Evolutionary conservation across 2,888 invertebrate genomes (phyloP), one percentile per base, ranked within the genome.

Genomic region (Chymomyza procnemis): DNA sequence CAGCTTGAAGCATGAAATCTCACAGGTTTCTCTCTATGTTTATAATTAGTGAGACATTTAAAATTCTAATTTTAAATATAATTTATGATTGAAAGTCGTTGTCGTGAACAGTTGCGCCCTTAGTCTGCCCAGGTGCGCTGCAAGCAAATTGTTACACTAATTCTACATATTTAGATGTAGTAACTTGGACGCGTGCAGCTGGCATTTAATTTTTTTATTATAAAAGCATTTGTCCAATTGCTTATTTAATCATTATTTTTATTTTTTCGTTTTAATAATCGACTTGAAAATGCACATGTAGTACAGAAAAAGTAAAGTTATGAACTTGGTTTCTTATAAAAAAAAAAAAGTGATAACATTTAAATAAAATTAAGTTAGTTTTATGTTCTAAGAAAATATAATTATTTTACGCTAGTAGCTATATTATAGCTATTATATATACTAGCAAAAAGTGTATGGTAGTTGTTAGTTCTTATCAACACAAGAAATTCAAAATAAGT

Each of bases 61-160:
- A 86, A 88, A 83, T 83, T 84, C 87, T 84, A 83, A 83, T 86
- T 69, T 70, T 84, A 26, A 26, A 26, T 26, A 26, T 26, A 78
- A 82, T 87, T 88, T 86, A 86, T 87, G 84, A 74, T 88, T 80
- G 82, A 82, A 82, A 86, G 82, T 78, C n/a, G 21, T 47, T 18
- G 85, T 75, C 61, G 66, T 66, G 30, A 34, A 61, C 54, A 66
- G 84, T 82, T 88, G 50, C 9, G 64, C 85, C 79, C 72, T 76
- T 67, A 69, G 21, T 50, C 67, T 65, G 64, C 62, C 85, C 82
- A 88, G 82, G 88, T 88, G 82, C 72, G 68, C 70, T 58, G 68
- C 65, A 64, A 58, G 66, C 48, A 64, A 73, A 60, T 68, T 68
- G 61, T 59, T 79, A 73, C 75, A 84, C 84, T 85, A 75, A 85